phyloP scores from a whole-genome alignment of 2,888 invertebrate genomes.

The Busseola fusca region DNA sequence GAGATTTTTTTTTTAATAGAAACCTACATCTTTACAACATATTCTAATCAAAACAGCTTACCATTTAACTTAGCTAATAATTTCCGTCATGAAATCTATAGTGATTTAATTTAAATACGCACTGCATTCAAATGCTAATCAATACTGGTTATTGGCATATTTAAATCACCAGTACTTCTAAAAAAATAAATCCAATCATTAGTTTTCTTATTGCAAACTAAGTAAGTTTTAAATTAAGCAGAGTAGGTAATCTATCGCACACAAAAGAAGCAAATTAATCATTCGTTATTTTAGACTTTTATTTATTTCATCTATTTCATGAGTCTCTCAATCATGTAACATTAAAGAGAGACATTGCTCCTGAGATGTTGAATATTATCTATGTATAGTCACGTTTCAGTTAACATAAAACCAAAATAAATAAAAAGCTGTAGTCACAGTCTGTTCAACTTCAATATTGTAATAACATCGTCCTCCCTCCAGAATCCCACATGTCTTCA shows the following conservation, averaged over 20 bases:
- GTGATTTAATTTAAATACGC: not conserved
- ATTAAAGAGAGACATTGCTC: slow-evolving; percentile 12
- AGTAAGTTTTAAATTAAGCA: not conserved
- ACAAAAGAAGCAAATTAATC: not conserved
- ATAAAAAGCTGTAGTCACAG: slow-evolving; percentile 1
- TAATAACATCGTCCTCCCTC: slow-evolving; percentile 2
- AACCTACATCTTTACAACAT: not conserved
- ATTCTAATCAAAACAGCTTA: not conserved
- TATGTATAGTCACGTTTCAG: slow-evolving; percentile 15
- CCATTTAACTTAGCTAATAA: not conserved
- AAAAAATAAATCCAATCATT: not conserved
- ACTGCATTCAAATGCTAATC: not conserved
- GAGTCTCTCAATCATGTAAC: slow-evolving; percentile 14
- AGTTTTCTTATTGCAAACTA: slow-evolving; percentile 2
- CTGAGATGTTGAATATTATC: slow-evolving; percentile 24
- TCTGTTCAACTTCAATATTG: slow-evolving; percentile 8
- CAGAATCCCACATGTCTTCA: not conserved
- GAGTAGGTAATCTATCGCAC: no score
- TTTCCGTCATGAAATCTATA: not conserved
- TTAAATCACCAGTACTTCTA: not conserved
- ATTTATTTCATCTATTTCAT: slow-evolving; percentile 20
- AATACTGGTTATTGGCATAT: no score
- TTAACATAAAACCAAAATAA: slow-evolving; percentile 16
- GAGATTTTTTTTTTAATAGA: not conserved
- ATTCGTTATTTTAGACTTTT: not conserved